Conservation (phyloP, 2,113 vertebrate genomes). For the Gopherus flavomarginatus region DNA sequence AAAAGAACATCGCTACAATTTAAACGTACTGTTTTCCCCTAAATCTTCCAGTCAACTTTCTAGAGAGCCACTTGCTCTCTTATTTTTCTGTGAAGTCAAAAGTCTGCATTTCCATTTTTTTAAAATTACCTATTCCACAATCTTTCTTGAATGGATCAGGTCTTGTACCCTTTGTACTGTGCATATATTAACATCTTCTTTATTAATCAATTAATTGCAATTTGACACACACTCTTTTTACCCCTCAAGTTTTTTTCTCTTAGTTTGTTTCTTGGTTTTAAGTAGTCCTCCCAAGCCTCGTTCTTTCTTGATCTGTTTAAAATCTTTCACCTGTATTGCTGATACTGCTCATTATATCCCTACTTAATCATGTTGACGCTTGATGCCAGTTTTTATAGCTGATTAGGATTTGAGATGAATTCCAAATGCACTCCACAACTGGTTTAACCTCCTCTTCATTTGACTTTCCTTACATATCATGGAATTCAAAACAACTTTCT, state of each 20-base stretch:
- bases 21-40: neutral
- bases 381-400: neutral
- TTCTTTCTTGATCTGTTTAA: conserved; percentile 23
- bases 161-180: neutral
- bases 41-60: neutral
- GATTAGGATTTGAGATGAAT: conserved; percentile 20
- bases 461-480: neutral
- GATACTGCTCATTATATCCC: neutral
- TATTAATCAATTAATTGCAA: conserved; percentile 49
- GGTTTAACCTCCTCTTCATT: neutral
- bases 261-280: conserved; percentile 38
- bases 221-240: conserved; percentile 43
- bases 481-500: neutral
- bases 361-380: neutral
- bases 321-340: conserved; percentile 29
- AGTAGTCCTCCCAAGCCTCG: neutral
- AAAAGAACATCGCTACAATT: neutral
- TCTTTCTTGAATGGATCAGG: neutral
- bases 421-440: neutral
- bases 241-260: conserved; percentile 28
- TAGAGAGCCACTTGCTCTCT: neutral
- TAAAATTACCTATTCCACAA: neutral
- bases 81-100: neutral
- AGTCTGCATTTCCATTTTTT: conserved; percentile 2
- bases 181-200: conserved; percentile 10